These are phyloP conservation scores for Heterotis niloticus DNA, from an alignment of 2,113 vertebrate genomes.

Conservation along the genomic window DNA sequence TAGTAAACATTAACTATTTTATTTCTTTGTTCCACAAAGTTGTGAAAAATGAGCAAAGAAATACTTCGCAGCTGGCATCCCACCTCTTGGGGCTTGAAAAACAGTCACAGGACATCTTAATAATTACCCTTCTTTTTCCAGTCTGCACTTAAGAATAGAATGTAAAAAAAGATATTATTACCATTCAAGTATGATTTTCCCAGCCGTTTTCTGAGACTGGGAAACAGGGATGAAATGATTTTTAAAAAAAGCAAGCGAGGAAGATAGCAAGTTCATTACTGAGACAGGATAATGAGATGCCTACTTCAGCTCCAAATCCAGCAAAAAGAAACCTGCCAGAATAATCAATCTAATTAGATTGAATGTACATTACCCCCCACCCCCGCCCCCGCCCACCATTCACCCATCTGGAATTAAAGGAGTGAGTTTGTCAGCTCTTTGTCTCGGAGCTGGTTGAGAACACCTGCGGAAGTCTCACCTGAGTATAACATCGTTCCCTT, in stretches of 20 bases:
- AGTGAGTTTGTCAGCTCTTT: conserved; percentile 8
- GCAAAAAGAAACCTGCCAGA: conserved; percentile 26
- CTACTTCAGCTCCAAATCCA: conserved; percentile 25
- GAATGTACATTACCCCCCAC: neutral
- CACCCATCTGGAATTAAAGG: conserved; percentile 1
- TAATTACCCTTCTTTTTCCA: neutral
- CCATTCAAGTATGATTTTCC: conserved; percentile 17
- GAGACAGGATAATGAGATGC: conserved; percentile 27
- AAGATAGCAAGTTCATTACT: conserved; percentile 27
- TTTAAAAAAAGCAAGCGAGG: neutral
- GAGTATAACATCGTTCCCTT: neutral
- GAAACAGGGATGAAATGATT: conserved; percentile 17
- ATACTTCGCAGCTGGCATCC: neutral
- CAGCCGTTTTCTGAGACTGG: conserved; percentile 1
- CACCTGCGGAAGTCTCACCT: conserved; percentile 7
- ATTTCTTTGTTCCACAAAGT: neutral
- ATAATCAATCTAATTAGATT: conserved; percentile 31
- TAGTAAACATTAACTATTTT: conserved; percentile 4
- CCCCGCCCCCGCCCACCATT: too few species aligned
- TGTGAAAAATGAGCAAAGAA: conserved; percentile 4
- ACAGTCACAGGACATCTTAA: neutral
- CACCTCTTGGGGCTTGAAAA: neutral
- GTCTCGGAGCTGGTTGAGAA: neutral
- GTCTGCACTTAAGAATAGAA: neutral
- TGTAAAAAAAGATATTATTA: conserved; percentile 11